phyloP scores from a whole-genome alignment of 1,140 invertebrate genomes.

The Dreissena polymorpha region DNA sequence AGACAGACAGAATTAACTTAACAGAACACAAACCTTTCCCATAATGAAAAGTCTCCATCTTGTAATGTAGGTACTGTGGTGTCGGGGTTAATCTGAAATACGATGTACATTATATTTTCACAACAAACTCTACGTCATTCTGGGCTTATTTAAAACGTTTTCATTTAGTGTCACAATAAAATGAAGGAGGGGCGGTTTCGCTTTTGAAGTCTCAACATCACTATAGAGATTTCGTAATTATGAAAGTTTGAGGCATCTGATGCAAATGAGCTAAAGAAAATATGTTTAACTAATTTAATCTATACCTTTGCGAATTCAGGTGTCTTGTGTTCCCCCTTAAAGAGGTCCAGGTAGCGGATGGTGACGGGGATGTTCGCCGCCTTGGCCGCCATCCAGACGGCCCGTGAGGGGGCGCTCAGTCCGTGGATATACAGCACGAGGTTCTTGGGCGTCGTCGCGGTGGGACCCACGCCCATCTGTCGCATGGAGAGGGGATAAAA shows the following conservation, averaged over 20 bases:
- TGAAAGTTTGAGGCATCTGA: no score
- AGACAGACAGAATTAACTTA: no score
- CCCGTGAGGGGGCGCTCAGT: constrained; percentile 58
- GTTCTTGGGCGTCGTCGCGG: constrained; percentile 36
- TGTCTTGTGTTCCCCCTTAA: constrained; percentile 63
- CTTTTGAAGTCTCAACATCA: no score
- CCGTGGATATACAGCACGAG: constrained; percentile 58
- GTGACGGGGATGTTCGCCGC: constrained; percentile 58
- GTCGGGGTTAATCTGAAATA: constrained; percentile 58
- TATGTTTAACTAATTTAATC: no score
- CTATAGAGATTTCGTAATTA: no score
- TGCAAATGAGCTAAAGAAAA: no score
- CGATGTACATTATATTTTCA: not conserved
- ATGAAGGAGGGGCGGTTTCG: no score
- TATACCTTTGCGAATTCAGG: constrained; percentile 64
- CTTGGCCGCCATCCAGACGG: constrained; percentile 61
- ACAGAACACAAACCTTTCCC: constrained; percentile 50
- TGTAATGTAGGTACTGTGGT: constrained; percentile 59
- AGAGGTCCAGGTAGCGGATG: constrained; percentile 58
- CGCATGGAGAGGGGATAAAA: not conserved
- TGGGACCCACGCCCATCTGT: constrained; percentile 48
- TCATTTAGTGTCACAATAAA: no score
- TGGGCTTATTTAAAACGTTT: no score
- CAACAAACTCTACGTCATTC: no score
- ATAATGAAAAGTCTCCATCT: constrained; percentile 59